phyloP scores from a whole-genome alignment of 2,113 vertebrate species.

The Laticauda colubrina region DNA sequence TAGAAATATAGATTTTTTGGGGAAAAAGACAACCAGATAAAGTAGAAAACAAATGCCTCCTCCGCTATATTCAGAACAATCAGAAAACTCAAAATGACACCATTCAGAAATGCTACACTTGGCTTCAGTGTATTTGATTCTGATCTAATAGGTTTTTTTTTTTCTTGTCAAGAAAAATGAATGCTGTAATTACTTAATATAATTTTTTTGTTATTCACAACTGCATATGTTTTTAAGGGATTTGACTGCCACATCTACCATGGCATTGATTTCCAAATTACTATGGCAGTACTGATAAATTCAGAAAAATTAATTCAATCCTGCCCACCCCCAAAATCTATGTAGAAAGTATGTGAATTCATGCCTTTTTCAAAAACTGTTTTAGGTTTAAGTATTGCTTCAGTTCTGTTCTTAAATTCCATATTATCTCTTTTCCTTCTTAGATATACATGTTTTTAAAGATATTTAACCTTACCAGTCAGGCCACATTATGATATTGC shows the following conservation, averaged over 20 bases:
- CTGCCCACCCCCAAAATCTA: neutral
- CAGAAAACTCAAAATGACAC: neutral
- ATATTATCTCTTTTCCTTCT: neutral
- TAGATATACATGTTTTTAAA: neutral
- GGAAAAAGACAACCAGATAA: neutral
- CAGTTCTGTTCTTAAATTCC: neutral
- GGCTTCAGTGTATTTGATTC: neutral
- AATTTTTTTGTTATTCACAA: neutral
- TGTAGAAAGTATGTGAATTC: neutral
- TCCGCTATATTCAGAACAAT: neutral
- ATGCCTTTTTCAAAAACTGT: neutral
- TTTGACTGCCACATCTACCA: neutral
- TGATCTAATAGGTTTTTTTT: neutral
- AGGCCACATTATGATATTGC: neutral
- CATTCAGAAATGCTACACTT: neutral
- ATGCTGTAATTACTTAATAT: neutral
- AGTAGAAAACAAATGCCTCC: neutral
- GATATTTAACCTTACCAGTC: neutral
- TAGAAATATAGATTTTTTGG: neutral
- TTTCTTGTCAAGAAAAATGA: neutral
- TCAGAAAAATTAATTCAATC: neutral
- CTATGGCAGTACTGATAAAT: neutral
- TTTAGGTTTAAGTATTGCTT: neutral
- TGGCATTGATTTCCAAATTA: neutral
- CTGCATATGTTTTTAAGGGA: neutral